A percentile compares a stretch with the other conserved stretches of the same genome.
Conservation (phyloP, 1,140 invertebrate genomes). For the Zaprionus camerounensis region DNA sequence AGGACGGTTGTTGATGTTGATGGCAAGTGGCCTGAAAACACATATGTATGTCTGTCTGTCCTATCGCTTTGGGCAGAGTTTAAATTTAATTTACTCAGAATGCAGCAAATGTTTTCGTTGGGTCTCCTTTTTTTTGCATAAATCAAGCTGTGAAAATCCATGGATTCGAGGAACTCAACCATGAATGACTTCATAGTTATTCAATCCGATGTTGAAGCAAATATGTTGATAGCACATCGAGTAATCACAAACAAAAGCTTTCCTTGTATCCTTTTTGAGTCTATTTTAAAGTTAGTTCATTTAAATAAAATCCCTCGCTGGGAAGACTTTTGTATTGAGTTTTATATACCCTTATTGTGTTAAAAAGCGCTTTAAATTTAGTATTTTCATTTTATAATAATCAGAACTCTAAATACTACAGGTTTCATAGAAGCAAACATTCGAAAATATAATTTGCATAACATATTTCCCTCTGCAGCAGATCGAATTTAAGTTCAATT, state of each 20-base stretch:
- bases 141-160: neutral
- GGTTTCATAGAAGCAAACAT: no score
- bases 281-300: neutral
- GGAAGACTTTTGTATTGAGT: no score
- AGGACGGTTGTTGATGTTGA: neutral
- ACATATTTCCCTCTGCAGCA: no score
- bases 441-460: no score
- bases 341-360: no score
- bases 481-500: no score
- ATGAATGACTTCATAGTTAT: neutral
- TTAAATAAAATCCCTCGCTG: no score
- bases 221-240: neutral
- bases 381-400: no score
- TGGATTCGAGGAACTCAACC: neutral
- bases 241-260: neutral
- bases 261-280: neutral
- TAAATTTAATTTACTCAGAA: slow-evolving; percentile 43
- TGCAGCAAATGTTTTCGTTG: slow-evolving; percentile 12
- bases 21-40: slow-evolving; percentile 4
- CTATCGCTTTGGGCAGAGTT: slow-evolving; percentile 4
- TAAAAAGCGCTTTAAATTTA: no score
- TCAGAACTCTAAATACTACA: no score
- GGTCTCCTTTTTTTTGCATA: neutral
- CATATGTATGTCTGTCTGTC: neutral
- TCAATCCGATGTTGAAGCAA: neutral